A percentile compares a stretch with the other conserved stretches of the same genome.
phyloP scores from a whole-genome alignment of 1,140 invertebrate species.

The Antheraea pernyi region DNA sequence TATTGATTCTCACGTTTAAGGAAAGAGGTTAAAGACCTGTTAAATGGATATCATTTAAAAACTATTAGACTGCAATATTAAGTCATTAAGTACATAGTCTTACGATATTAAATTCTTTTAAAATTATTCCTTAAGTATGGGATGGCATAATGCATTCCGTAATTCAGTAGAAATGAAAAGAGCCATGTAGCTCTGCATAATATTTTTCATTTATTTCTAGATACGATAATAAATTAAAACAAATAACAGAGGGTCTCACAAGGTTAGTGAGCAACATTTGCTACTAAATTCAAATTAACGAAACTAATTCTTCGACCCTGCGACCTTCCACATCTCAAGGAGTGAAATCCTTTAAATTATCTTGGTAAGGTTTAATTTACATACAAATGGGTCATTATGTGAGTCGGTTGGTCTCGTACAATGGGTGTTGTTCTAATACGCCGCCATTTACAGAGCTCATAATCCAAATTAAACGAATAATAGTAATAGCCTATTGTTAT shows the following conservation, averaged over 20 bases:
- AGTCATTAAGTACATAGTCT: no score
- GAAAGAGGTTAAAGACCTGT: no score
- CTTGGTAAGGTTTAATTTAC: conserved; percentile 54
- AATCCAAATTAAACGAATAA: conserved; percentile 31
- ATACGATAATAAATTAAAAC: neutral
- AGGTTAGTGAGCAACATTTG: neutral
- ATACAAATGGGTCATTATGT: conserved; percentile 62
- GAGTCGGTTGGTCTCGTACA: conserved; percentile 44
- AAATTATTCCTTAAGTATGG: no score
- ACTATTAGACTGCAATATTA: no score
- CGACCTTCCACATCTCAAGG: conserved; percentile 28
- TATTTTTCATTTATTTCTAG: neutral
- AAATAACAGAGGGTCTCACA: neutral
- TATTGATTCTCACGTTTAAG: no score
- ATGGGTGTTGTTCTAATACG: conserved; percentile 56
- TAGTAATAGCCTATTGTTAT: conserved; percentile 21
- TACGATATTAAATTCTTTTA: no score
- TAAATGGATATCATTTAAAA: no score
- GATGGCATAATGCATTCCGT: no score
- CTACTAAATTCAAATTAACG: conserved; percentile 6
- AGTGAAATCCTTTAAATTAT: conserved; percentile 53
- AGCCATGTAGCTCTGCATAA: neutral
- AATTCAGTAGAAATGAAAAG: neutral
- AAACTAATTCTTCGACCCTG: conserved; percentile 1
- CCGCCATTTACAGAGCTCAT: conserved; percentile 23